Percentiles rank a stretch among this genome's conserved stretches.
phyloP scores from a whole-genome alignment of 2,797 vertebrate genomes.

The Bradypodion ventrale region DNA sequence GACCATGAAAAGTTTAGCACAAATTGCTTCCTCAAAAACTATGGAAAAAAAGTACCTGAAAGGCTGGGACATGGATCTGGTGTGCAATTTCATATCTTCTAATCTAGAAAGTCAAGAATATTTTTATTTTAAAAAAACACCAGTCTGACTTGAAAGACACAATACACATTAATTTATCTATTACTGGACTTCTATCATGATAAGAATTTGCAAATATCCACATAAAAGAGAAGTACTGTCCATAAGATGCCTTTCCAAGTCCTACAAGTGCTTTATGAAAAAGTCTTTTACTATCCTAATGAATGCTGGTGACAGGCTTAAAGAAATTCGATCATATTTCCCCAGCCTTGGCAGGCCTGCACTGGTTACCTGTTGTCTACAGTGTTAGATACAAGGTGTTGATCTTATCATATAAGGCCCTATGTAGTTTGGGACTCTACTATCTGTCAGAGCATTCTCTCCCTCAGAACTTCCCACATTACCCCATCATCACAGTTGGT shows the following conservation, averaged over 20 bases:
- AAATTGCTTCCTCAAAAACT: neutral
- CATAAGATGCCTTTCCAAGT: neutral
- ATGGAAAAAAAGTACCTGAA: conserved; percentile 79
- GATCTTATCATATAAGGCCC: too few relatives aligned
- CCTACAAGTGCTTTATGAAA: neutral
- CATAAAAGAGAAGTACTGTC: neutral
- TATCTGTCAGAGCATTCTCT: too few relatives aligned
- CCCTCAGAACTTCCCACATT: too few relatives aligned
- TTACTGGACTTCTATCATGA: neutral
- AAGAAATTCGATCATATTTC: neutral
- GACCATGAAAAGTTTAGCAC: neutral
- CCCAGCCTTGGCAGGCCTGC: too few relatives aligned
- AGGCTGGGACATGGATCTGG: conserved; percentile 82
- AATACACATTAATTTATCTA: neutral
- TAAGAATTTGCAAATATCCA: neutral
- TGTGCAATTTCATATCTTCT: conserved; percentile 84
- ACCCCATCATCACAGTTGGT: too few relatives aligned
- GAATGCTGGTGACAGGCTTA: neutral
- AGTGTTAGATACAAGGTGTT: too few relatives aligned
- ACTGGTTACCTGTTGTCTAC: too few relatives aligned
- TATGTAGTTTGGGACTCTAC: too few relatives aligned
- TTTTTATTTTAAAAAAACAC: conserved; percentile 2
- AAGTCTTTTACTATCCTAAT: neutral
- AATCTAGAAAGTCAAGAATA: conserved; percentile 73
- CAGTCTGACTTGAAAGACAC: neutral